Evolutionary conservation across 35 echinoderm and acorn worm genomes (phyloP).

Genomic region (Heliocidaris tuberculata): DNA sequence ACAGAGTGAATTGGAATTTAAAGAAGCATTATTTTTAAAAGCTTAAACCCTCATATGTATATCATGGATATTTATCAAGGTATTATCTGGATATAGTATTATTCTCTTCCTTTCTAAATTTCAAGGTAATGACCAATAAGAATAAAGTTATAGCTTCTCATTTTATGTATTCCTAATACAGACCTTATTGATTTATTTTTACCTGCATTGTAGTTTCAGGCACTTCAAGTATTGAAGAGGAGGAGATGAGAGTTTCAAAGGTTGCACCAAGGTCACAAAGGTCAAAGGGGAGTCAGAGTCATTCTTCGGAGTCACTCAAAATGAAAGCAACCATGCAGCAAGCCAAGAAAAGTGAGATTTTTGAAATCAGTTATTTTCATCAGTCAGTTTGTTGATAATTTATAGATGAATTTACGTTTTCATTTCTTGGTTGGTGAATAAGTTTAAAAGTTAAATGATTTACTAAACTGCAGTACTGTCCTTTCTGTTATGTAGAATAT

Average conservation of each 20-base stretch:
- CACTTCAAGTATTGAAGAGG: constrained; percentile 20
- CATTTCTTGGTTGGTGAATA: too few species aligned
- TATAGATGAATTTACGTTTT: too few species aligned
- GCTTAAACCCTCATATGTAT: too few species aligned
- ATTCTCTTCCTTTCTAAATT: background rate
- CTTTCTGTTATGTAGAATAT: too few species aligned
- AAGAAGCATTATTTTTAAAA: too few species aligned
- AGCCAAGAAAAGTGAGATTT: constrained; percentile 24
- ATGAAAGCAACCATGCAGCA: constrained; percentile 1
- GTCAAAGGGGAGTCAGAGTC: background rate
- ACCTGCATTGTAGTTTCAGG: background rate
- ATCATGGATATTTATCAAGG: too few species aligned
- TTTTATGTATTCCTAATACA: background rate
- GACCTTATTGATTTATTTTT: background rate
- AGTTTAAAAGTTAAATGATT: too few species aligned
- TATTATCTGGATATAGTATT: background rate
- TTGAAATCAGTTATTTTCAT: background rate
- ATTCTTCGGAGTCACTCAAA: constrained; percentile 16
- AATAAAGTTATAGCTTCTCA: background rate
- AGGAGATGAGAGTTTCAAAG: background rate
- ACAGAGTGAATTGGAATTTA: too few species aligned
- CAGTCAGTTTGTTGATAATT: too few species aligned
- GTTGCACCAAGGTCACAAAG: background rate
- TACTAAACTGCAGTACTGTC: too few species aligned
- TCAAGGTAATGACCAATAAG: background rate